Base-by-base conservation (phyloP, 2,113 vertebrate genomes). In the Pavo muticus region DNA sequence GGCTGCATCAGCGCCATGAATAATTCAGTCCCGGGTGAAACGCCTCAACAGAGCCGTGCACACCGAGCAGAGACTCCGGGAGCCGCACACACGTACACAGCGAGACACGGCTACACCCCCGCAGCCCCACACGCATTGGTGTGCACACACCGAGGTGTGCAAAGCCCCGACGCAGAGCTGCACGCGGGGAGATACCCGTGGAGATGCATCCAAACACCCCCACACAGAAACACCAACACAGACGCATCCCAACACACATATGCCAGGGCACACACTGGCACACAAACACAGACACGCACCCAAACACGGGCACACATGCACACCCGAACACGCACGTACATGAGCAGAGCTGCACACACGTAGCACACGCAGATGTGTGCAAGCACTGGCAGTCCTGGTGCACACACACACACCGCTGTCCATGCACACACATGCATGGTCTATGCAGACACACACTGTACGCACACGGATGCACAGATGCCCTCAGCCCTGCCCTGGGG, bases 1-100 rank as follows among this genome's bases (percentile, higher is more conserved):
- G 57, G 88, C 96, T 91, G 95, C 96, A 96, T 89, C 93, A 91
- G 93, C 93, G 64, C 87, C 93, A 92, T 91, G 93, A 96, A 95
- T 95, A 88, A 95, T 94, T 93, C 91, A 92, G 87, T 72, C 84
- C 73, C 54, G 84, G 73, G 93, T 17, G 74, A 93, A 94, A 91
- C 87, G 80, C 89, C 87, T 94, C 81, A 50, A 10, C 93, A 20
- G 80, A 93, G 94, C 91, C 13, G 56, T 35, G 12, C 39, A n/a
- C 48, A 30, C 87, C 32, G 72, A 93, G 95, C 75, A 59, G 89
- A 40, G 70, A 70, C 94, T 77, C 69, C 12, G 0, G 56, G 89
- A 91, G 93, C 89, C 47, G 52, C 72, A 35, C 91, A 73, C 76
- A 83, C 76, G 39, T 63, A 65, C 73, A 1, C 12, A 64, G 63